Conservation (phyloP, 2,113 vertebrate species). For the Peromyscus leucopus region DNA sequence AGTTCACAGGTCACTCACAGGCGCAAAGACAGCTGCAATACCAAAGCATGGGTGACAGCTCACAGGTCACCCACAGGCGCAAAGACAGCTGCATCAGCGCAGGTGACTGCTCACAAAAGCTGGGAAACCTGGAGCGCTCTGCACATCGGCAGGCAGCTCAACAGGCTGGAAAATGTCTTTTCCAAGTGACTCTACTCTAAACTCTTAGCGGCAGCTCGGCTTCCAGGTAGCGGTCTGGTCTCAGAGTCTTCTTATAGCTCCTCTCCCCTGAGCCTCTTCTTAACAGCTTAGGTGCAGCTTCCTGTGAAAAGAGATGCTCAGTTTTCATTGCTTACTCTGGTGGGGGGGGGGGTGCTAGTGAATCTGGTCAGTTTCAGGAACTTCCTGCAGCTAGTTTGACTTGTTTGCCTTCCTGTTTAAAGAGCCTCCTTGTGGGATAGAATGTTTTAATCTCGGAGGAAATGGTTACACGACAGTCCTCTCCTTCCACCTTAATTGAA, state of each 20-base stretch:
- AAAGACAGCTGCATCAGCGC: background rate
- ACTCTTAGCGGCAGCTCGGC: background rate
- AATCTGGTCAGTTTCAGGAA: background rate
- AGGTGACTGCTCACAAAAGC: background rate
- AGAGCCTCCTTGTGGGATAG: background rate
- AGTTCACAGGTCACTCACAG: background rate
- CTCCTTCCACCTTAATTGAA: background rate
- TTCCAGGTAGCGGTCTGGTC: background rate
- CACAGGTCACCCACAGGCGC: background rate
- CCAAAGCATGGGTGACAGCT: background rate
- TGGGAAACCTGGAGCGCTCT: background rate
- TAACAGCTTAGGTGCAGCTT: background rate
- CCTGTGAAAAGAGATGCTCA: too few species aligned
- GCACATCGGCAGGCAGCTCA: background rate
- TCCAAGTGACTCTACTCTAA: background rate
- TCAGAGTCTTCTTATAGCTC: background rate
- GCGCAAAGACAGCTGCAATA: background rate
- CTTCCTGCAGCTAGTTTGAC: background rate
- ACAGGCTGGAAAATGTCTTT: background rate
- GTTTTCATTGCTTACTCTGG: background rate
- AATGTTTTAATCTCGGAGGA: background rate
- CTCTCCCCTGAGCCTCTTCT: background rate
- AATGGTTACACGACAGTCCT: background rate
- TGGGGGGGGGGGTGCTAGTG: background rate
- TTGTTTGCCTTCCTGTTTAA: background rate